These are phyloP conservation scores for Tetragonisca angustula DNA, from an alignment of 2,888 invertebrate genomes.

Conservation along the genomic window DNA sequence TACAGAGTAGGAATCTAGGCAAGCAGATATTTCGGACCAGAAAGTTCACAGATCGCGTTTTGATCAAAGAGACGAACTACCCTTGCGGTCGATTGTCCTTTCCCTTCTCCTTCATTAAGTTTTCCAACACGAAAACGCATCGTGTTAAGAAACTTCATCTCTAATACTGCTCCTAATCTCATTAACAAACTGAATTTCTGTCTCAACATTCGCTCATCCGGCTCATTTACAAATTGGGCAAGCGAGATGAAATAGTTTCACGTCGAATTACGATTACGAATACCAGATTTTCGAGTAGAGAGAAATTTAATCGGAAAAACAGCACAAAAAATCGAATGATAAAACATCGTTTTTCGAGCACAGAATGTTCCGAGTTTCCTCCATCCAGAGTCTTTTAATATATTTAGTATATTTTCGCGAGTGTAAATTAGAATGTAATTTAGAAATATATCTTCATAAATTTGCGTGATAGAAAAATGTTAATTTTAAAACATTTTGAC, in stretches of 20 bases:
- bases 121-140: slow-evolving; percentile 31
- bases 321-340: neutral
- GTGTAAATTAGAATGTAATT: neutral
- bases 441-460: too few relatives aligned
- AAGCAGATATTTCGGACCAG: neutral
- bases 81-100: slow-evolving; percentile 6
- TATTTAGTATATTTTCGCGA: neutral
- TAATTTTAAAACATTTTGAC: too few relatives aligned
- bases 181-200: slow-evolving; percentile 53
- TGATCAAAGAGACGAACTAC: slow-evolving; percentile 34
- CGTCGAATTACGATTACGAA: neutral
- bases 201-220: slow-evolving; percentile 49
- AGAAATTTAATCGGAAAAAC: neutral
- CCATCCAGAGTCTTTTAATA: accelerated
- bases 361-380: neutral
- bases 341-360: neutral
- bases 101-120: neutral
- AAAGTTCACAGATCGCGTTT: neutral
- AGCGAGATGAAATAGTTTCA: slow-evolving; percentile 1
- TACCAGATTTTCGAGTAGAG: neutral
- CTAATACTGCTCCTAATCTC: slow-evolving; percentile 61
- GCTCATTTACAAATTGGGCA: slow-evolving; percentile 8
- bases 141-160: slow-evolving; percentile 50
- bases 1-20: neutral
- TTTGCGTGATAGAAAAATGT: too few relatives aligned